Evolutionary conservation across 2,888 invertebrate genomes (phyloP).

Genomic region (Athetis lepigone): DNA sequence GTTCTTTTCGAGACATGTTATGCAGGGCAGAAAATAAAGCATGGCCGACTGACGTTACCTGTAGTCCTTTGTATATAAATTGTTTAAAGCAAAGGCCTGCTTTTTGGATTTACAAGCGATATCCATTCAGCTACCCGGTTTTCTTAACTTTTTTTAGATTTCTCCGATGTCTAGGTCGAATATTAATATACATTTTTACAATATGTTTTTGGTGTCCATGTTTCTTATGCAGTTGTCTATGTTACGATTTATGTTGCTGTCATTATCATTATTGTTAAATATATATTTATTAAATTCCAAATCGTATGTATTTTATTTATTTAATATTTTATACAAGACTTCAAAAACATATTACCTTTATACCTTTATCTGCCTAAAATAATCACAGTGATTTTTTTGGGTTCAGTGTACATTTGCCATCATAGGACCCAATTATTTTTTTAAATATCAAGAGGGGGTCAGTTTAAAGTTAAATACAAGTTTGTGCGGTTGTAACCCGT

Average conservation of each 20-base stretch:
- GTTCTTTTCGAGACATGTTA: constrained; percentile 8
- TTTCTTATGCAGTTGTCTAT: constrained; percentile 64
- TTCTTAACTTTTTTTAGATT: constrained; percentile 59
- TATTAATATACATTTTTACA: constrained; percentile 60
- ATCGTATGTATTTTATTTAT: constrained; percentile 4
- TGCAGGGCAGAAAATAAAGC: constrained; percentile 18
- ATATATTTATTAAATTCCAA: too few relatives aligned
- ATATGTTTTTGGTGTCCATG: constrained; percentile 74
- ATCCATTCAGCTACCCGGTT: constrained; percentile 66
- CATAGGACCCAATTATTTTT: too few relatives aligned
- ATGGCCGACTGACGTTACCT: constrained; percentile 34
- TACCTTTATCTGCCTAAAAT: too few relatives aligned
- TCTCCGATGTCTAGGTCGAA: constrained; percentile 47
- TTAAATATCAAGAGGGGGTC: too few relatives aligned
- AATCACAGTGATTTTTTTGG: too few relatives aligned
- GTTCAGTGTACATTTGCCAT: too few relatives aligned
- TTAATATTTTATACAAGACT: background rate
- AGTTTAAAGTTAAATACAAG: too few relatives aligned
- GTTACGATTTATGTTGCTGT: constrained; percentile 41
- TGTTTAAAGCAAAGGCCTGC: constrained; percentile 32
- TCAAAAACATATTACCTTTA: too few relatives aligned
- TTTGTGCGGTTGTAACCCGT: too few relatives aligned
- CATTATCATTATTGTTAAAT: too few relatives aligned
- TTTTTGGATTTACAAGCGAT: constrained; percentile 40
- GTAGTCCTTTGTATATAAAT: constrained; percentile 28